Evolutionary conservation across 1,140 invertebrate species (phyloP).

Genomic region (Caerostris extrusa): DNA sequence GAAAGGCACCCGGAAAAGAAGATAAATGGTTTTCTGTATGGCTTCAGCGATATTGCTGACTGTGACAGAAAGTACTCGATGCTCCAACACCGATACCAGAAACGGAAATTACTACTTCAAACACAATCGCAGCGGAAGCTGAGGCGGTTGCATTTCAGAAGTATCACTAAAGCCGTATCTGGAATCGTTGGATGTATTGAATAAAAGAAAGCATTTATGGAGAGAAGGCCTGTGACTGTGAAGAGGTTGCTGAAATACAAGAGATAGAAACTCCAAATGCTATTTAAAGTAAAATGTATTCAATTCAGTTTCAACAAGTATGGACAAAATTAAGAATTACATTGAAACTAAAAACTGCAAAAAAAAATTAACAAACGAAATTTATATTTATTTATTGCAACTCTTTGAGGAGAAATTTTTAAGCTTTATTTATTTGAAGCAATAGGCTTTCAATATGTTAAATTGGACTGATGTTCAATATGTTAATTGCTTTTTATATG

Average conservation of each 20-base stretch:
- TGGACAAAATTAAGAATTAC: too few relatives aligned
- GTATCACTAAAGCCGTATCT: neutral
- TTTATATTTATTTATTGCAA: too few relatives aligned
- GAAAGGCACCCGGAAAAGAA: neutral
- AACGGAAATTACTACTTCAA: conserved; percentile 72
- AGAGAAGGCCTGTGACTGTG: neutral
- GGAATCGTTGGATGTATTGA: neutral
- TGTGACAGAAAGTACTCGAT: neutral
- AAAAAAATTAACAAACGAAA: too few relatives aligned
- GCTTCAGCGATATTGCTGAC: conserved; percentile 32
- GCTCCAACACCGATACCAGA: conserved; percentile 45
- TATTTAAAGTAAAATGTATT: neutral
- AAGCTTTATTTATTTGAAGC: too few relatives aligned
- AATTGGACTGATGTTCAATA: too few relatives aligned
- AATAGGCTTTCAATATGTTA: too few relatives aligned
- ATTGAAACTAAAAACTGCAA: too few relatives aligned
- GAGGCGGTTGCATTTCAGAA: conserved; percentile 30
- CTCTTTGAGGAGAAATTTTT: too few relatives aligned
- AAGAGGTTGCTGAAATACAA: neutral
- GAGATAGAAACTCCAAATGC: neutral
- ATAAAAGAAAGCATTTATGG: neutral
- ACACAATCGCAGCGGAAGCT: conserved; percentile 43
- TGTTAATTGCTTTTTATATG: too few relatives aligned
- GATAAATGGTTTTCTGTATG: conserved; percentile 36
- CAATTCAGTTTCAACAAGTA: too few relatives aligned